These are phyloP conservation scores for Aradophagus sp. DNA, from an alignment of 1,140 invertebrate species.

Conservation along the genomic window DNA sequence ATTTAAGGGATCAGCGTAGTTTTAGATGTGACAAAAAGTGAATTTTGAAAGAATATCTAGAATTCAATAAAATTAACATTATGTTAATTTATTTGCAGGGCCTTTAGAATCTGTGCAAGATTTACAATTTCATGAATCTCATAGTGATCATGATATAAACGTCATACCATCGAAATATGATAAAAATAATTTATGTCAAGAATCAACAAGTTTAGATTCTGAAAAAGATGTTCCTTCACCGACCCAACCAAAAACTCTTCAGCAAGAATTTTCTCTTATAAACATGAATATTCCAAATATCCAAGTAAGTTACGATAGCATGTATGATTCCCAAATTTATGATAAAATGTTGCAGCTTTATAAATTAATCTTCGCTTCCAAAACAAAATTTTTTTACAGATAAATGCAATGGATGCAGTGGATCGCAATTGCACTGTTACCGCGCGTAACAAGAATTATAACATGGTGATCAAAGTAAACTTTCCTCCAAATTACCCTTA, in stretches of 20 bases:
- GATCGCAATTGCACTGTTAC: slow-evolving; percentile 85
- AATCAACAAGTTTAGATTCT: slow-evolving; percentile 60
- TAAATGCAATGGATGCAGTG: slow-evolving; percentile 80
- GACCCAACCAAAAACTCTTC: slow-evolving; percentile 78
- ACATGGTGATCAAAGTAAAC: slow-evolving; percentile 84
- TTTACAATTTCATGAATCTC: slow-evolving; percentile 66
- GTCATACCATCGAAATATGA: slow-evolving; percentile 60
- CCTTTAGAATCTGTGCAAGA: slow-evolving; percentile 69
- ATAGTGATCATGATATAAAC: slow-evolving; percentile 67
- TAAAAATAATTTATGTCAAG: slow-evolving; percentile 49
- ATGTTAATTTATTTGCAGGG: slow-evolving; percentile 53
- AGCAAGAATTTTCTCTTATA: slow-evolving; percentile 91
- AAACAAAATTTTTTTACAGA: slow-evolving; percentile 56
- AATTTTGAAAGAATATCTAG: too few relatives aligned
- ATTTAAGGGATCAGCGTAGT: too few relatives aligned
- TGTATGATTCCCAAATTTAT: too few relatives aligned
- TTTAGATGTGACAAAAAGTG: too few relatives aligned
- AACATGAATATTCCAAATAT: slow-evolving; percentile 92
- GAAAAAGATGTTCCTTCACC: slow-evolving; percentile 70
- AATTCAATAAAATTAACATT: too few relatives aligned
- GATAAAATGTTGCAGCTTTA: too few relatives aligned
- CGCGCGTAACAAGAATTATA: slow-evolving; percentile 82
- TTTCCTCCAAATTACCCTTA: slow-evolving; percentile 88
- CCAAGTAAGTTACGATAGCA: too few relatives aligned
- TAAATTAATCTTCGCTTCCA: too few relatives aligned